These are phyloP conservation scores for Pseudorasbora parva DNA, from an alignment of 2,113 vertebrate genomes.

Conservation along the genomic window DNA sequence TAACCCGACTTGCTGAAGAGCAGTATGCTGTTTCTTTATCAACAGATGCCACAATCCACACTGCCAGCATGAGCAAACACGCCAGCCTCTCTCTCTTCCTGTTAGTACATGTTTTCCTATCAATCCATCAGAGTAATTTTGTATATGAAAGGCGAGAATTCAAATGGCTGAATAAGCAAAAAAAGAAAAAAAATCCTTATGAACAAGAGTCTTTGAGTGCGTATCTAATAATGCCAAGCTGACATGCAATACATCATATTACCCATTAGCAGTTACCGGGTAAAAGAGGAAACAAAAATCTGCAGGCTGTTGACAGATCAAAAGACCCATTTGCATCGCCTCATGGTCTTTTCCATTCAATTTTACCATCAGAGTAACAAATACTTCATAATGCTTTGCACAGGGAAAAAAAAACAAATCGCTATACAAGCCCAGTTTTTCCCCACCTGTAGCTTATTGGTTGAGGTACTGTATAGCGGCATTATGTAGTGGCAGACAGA, in stretches of 20 bases:
- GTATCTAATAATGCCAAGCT: slow-evolving; percentile 80
- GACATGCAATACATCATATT: slow-evolving; percentile 93
- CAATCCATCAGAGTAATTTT: slow-evolving; percentile 90
- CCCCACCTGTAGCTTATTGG: slow-evolving; percentile 43
- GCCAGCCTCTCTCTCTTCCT: slow-evolving; percentile 78
- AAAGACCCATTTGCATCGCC: slow-evolving; percentile 66
- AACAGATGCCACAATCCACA: slow-evolving; percentile 50
- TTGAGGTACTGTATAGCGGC: slow-evolving; percentile 1
- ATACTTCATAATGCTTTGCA: slow-evolving; percentile 54
- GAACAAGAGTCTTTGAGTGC: slow-evolving; percentile 74
- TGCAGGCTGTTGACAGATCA: slow-evolving; percentile 68
- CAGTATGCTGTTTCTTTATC: slow-evolving; percentile 53
- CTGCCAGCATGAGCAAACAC: slow-evolving; percentile 66
- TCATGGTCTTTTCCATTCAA: slow-evolving; percentile 65
- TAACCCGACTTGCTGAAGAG: slow-evolving; percentile 28
- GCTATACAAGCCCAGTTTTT: slow-evolving; percentile 22
- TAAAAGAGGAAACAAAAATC: slow-evolving; percentile 70
- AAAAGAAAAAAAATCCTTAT: slow-evolving; percentile 71
- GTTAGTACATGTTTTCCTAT: slow-evolving; percentile 82
- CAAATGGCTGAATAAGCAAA: slow-evolving; percentile 97
- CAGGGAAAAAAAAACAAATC: slow-evolving; percentile 33
- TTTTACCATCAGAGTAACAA: slow-evolving; percentile 43
- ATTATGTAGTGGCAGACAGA: not conserved
- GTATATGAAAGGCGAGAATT: slow-evolving; percentile 90
- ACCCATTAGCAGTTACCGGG: slow-evolving; percentile 82